Base-by-base conservation (phyloP, 2,113 vertebrate species). In the Platysternon megacephalum region DNA sequence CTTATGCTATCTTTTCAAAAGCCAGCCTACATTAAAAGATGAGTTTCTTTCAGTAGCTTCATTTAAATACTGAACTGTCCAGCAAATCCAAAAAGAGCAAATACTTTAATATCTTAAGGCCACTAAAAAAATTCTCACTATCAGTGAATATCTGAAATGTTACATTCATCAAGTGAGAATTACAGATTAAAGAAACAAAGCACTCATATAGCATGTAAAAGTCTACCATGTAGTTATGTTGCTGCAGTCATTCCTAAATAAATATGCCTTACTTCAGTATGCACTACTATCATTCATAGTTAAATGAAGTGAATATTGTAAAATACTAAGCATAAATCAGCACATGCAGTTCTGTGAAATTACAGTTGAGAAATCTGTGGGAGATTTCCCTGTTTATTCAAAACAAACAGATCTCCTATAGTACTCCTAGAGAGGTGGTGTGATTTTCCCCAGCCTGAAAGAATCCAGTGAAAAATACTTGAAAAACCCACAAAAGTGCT, bases 261-360 rank as follows among this genome's bases (percentile, higher is more conserved):
- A 39, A 44, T 5, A 39, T 74, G 39, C 19, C 26, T 42, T 74
- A 24, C n/a, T 42, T 74, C 39, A 74, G n/a, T 19, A 10, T 26
- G 19, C 68, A 72, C 35, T 72, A 11, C 22, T 42, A 74, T 39
- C n/a, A 72, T 65, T 65, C 32, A 17, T 32, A 61, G 12, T 65
- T 74, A 44, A 74, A 19, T 74, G 39, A 74, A 74, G 72, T 19
- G 5, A 74, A 74, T 42, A 39, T 42, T 39, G 6, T 39, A 72
- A 72, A 72, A 72, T 39, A 72, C 5, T 19, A 42, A 83, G 51
- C 52, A 65, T 51, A 85, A 61, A 86, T 4, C 24, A 86, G 58
- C 44, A 65, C 1, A 28, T 6, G 56, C 6, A 16, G 2, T 19
- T 79, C 21, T 61, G 9, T 13, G 28, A 32, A 0, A 1, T n/a